These are phyloP conservation scores for Cherax destructor DNA, from an alignment of 1,140 invertebrate species.

Conservation along the genomic window DNA sequence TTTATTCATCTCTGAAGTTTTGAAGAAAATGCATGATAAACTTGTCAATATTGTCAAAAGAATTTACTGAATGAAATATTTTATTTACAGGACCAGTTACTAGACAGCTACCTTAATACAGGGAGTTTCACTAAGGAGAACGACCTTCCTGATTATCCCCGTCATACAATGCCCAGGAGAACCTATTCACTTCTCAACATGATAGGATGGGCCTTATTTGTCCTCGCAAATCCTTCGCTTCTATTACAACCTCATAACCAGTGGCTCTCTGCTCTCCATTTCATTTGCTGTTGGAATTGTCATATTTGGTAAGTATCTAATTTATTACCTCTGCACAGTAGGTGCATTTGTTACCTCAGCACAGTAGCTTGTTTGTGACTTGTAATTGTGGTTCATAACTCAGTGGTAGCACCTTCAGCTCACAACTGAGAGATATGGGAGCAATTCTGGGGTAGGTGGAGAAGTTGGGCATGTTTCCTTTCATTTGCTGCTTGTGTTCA, in stretches of 20 bases:
- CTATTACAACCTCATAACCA: conserved; percentile 82
- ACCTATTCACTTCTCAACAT: conserved; percentile 84
- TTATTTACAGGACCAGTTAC: conserved; percentile 83
- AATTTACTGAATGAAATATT: not conserved
- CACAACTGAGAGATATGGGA: no score
- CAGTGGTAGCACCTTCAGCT: no score
- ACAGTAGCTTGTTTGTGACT: no score
- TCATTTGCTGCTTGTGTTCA: no score
- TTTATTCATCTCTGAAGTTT: not conserved
- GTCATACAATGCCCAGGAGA: conserved; percentile 79
- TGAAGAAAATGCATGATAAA: no score
- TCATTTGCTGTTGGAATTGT: conserved; percentile 82
- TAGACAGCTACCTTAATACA: conserved; percentile 87
- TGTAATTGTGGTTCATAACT: no score
- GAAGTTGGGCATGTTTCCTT: no score
- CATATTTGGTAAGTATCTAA: conserved; percentile 81
- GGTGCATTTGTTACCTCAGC: no score
- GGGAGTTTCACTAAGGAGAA: conserved; percentile 88
- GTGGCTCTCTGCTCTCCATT: conserved; percentile 84
- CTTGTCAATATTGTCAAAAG: no score
- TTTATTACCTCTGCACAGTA: not conserved
- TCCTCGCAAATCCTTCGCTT: conserved; percentile 85
- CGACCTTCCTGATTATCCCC: conserved; percentile 80
- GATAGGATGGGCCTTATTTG: conserved; percentile 82
- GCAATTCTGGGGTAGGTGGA: no score